Evolutionary conservation across 2,888 invertebrate genomes (phyloP).

Genomic region (Archips xylosteana): DNA sequence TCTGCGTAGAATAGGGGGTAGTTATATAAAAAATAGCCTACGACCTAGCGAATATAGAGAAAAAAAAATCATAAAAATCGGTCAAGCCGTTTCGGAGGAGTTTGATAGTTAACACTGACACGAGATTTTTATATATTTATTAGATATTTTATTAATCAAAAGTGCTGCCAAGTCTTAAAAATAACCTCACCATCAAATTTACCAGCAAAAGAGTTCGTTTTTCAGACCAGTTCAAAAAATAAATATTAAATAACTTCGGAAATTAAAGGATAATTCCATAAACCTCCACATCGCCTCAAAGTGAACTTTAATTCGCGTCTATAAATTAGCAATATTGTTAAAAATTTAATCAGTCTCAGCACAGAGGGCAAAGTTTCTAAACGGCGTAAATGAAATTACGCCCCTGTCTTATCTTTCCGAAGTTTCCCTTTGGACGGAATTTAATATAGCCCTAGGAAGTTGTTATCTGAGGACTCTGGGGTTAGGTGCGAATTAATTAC

Average conservation of each 20-base stretch:
- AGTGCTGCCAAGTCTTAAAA: too few relatives aligned
- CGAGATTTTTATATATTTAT: too few relatives aligned
- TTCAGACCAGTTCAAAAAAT: not conserved
- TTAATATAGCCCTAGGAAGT: slow-evolving; percentile 71
- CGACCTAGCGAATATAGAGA: too few relatives aligned
- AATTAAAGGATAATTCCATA: not conserved
- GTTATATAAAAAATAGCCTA: too few relatives aligned
- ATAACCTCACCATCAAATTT: too few relatives aligned
- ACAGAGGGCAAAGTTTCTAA: slow-evolving; percentile 65
- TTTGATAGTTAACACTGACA: too few relatives aligned
- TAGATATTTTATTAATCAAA: too few relatives aligned
- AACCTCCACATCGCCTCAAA: slow-evolving; percentile 26
- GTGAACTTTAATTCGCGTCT: slow-evolving; percentile 33
- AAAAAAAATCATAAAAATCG: too few relatives aligned
- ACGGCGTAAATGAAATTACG: slow-evolving; percentile 75
- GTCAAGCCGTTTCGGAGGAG: too few relatives aligned
- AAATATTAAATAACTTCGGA: not conserved
- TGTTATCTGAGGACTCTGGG: slow-evolving; percentile 65
- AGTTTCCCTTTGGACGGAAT: slow-evolving; percentile 66
- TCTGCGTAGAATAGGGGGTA: too few relatives aligned
- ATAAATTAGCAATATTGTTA: slow-evolving; percentile 63
- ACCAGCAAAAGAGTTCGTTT: not conserved
- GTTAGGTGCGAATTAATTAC: slow-evolving; percentile 69
- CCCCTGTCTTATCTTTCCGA: slow-evolving; percentile 65
- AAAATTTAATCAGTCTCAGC: slow-evolving; percentile 67